These are phyloP conservation scores for Ferdinandea cuprea DNA, from an alignment of 2,888 invertebrate genomes.

Conservation along the genomic window DNA sequence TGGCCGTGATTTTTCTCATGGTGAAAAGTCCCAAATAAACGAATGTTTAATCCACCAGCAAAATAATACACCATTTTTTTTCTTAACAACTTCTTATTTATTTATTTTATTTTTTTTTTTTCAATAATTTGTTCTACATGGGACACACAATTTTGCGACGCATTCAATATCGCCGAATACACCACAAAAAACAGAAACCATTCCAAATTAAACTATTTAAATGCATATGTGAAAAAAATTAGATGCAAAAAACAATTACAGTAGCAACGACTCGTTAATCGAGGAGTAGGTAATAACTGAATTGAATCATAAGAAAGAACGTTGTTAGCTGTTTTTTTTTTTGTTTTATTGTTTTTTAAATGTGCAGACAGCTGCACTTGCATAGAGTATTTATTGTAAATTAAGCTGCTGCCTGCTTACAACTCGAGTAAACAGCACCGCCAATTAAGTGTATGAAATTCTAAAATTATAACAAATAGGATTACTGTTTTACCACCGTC, in stretches of 20 bases:
- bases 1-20: too few species aligned
- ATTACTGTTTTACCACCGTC: constrained; percentile 13
- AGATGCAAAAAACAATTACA: constrained; percentile 31
- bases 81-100: constrained; percentile 52
- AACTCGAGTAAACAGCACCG: constrained; percentile 27
- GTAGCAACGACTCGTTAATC: constrained; percentile 29
- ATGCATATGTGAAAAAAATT: constrained; percentile 47
- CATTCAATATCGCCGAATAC: constrained; percentile 33
- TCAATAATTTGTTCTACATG: constrained; percentile 53
- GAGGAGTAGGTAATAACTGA: constrained; percentile 6
- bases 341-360: too few species aligned
- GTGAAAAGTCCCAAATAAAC: too few species aligned
- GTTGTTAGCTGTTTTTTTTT: neutral
- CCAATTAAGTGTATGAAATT: constrained; percentile 36
- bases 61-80: neutral
- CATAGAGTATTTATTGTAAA: constrained; percentile 18
- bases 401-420: neutral
- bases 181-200: constrained; percentile 22
- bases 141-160: constrained; percentile 29
- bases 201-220: constrained; percentile 55
- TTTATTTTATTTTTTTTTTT: too few species aligned
- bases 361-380: neutral
- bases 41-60: too few species aligned
- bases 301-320: constrained; percentile 22
- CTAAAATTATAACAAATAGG: constrained; percentile 37